Evolutionary conservation across 92 coral and sea anemone species (phyloP), one percentile per base, ranked within the genome.

Genomic region (Blastomussa wellsi): DNA sequence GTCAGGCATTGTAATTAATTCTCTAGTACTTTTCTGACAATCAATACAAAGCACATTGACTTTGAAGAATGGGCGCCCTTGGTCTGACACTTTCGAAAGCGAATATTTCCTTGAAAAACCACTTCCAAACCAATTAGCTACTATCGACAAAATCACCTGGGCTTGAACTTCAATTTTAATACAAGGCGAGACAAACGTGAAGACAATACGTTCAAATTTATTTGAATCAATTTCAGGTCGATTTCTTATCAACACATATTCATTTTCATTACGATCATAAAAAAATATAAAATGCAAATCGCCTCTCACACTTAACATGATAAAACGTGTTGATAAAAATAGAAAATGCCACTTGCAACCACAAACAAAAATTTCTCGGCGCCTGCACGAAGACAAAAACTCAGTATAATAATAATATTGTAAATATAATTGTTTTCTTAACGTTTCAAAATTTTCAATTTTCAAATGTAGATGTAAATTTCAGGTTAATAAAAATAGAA

Each of bases 91-190:
- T 49, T 33, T 81, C 55, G 71, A 57, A 82, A 72, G 52, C 79
- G 79, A 82, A 83, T 83, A 83, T 73, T 59, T 73, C 26, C 48
- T 41, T 57, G 53, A 55, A 78, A n/a, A 53, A 39, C 78, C 78
- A 82, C 78, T 71, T 72, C 13, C 28, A 74, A 74, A 74, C 80
- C 57, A 83, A 57, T 74, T 83, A 55, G 51, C 31, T 42, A 15
- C 60, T 42, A 16, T 69, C 68, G 60, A 69, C 76, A 73, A 74
- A 83, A 29, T 57, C 79, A 57, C 72, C 72, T 29, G 53, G 66
- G 44, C 64, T 69, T 33, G 44, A 69, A 36, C 74, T 69, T 44
- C 62, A 38, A 75, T 74, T 74, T 26, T n/a, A n/a, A n/a, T n/a
- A 28, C 72, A 72, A 83, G 80, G 41, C 37, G 57, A 55, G 47